These are phyloP conservation scores for Gymnocypris eckloni DNA, from an alignment of 2,797 vertebrate species.

Conservation along the genomic window DNA sequence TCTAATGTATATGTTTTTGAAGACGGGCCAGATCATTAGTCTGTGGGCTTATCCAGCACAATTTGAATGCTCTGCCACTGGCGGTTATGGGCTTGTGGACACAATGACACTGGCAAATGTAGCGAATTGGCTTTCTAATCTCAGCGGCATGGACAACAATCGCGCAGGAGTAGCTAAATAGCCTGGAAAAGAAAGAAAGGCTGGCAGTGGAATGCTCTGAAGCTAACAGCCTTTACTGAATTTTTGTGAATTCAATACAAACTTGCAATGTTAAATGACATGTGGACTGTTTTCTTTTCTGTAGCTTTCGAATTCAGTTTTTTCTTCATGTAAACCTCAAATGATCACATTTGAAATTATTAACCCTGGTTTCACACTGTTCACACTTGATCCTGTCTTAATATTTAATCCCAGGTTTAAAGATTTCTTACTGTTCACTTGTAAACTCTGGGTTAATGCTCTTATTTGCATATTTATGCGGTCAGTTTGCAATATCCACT, in stretches of 20 bases:
- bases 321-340: neutral
- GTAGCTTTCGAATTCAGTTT: neutral
- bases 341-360: neutral
- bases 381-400: neutral
- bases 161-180: slow-evolving; percentile 2
- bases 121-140: slow-evolving; percentile 32
- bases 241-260: neutral
- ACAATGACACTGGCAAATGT: slow-evolving; percentile 25
- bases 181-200: neutral
- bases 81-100: slow-evolving; percentile 7
- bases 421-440: neutral
- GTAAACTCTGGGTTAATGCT: neutral
- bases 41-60: slow-evolving; percentile 36
- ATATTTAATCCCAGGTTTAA: neutral
- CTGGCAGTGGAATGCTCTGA: neutral
- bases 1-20: slow-evolving; percentile 19
- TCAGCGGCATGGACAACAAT: slow-evolving; percentile 18
- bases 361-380: neutral
- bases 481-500: neutral
- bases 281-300: neutral
- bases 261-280: neutral
- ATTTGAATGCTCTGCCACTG: slow-evolving; percentile 24
- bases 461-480: neutral
- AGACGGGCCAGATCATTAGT: slow-evolving; percentile 25
- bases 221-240: neutral